Base-by-base conservation (phyloP, 92 coral and sea anemone genomes). In the Parazoanthus darwini region DNA sequence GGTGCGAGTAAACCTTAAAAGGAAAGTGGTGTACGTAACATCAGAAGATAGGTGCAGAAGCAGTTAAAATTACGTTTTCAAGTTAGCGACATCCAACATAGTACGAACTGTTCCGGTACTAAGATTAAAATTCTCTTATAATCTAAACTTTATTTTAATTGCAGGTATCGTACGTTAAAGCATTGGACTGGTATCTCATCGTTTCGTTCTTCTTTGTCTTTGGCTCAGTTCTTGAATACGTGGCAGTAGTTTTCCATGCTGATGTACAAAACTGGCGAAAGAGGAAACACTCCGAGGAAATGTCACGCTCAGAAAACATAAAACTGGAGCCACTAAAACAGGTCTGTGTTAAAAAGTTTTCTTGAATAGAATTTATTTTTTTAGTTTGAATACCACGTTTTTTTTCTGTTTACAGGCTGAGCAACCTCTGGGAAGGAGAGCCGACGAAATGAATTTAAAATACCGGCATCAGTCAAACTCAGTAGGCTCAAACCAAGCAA, bases 171-270 rank as follows among this genome's bases (percentile, higher is more conserved):
- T 89, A 90, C 51, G 85, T 86, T 48, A 90, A 90, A 68, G 92
- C 92, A 2, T 79, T 90, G 9, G 92, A 90, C 50, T 50, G 80
- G 79, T 90, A 90, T 42, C 87, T 90, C 23, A 90, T 90, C 39
- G 50, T 90, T 15, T 90, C 92, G 1, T 90, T 90, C 78, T 71
- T 79, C 51, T 80, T 90, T 43, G 92, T 90, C 0, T 86, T 90
- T 80, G 92, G 92, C 39, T 79, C 92, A 3, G 85, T 90, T 81
- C 87, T 90, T 5, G 92, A 90, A 80, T 90, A 86, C 42, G 92
- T 83, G 38, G 77, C 77, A 22, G 87, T 83, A 25, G 51, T 83
- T 43, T n/a, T 83, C 4, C 59, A 68, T 16, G 87, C 59, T 70
- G 86, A 82, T 33, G 11, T 44, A 33, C 73, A 68, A 67, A 16